These are phyloP conservation scores for Cydia pomonella DNA, from an alignment of 1,140 invertebrate genomes.

Conservation along the genomic window DNA sequence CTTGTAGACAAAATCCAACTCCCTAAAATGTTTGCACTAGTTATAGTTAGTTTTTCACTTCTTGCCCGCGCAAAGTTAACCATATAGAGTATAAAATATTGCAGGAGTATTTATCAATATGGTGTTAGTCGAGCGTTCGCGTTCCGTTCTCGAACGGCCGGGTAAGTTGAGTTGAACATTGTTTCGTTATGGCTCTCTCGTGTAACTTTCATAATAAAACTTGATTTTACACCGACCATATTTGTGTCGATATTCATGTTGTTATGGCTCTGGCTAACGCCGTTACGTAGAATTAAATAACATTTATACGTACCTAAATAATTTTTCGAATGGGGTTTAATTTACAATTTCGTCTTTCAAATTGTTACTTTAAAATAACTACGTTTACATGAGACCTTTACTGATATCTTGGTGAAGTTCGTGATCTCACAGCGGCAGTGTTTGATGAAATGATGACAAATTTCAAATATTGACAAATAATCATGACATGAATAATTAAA, in stretches of 20 bases:
- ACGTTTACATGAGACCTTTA: too few relatives aligned
- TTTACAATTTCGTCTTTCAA: too few relatives aligned
- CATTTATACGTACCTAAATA: background rate
- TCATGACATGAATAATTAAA: too few relatives aligned
- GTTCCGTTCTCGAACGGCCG: conserved; percentile 52
- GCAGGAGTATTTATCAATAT: conserved; percentile 61
- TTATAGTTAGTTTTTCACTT: too few relatives aligned
- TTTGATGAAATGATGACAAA: too few relatives aligned
- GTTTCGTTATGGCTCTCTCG: conserved; percentile 57
- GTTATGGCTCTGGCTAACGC: background rate
- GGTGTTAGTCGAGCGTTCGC: conserved; percentile 48
- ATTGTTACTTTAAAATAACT: too few relatives aligned
- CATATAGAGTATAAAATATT: conserved; percentile 40
- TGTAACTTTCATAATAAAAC: conserved; percentile 62
- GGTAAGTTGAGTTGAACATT: conserved; percentile 57
- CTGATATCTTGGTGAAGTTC: too few relatives aligned
- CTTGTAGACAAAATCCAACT: too few relatives aligned
- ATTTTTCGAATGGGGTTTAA: background rate
- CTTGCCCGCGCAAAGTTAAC: conserved; percentile 13
- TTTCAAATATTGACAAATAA: too few relatives aligned
- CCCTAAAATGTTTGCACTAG: conserved; percentile 26
- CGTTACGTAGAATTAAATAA: background rate
- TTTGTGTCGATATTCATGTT: conserved; percentile 15
- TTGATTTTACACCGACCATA: conserved; percentile 52
- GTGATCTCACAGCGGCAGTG: too few relatives aligned